Conservation (phyloP, 2,113 vertebrate species). For the Halichoeres trimaculatus region DNA sequence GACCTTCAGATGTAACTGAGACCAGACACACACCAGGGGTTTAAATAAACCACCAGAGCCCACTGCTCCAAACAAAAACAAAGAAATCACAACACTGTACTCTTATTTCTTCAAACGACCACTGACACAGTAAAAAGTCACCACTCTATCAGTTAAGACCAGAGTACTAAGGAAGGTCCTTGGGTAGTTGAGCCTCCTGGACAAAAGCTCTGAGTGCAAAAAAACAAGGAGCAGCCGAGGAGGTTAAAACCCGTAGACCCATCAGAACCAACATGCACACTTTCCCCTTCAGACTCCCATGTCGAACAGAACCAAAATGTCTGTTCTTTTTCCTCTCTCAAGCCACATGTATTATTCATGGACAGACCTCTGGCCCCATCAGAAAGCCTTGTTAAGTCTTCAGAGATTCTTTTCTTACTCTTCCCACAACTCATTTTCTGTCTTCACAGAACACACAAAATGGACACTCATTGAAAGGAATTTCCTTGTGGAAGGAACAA, state of each 20-base stretch:
- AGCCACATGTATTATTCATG: slow-evolving; percentile 79
- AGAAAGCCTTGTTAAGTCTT: slow-evolving; percentile 79
- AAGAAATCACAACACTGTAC: background rate
- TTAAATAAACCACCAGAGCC: slow-evolving; percentile 44
- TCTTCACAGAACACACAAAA: slow-evolving; percentile 67
- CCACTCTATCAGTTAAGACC: slow-evolving; percentile 44
- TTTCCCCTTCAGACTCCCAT: slow-evolving; percentile 27
- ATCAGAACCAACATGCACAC: slow-evolving; percentile 36
- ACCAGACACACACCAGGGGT: slow-evolving; percentile 33
- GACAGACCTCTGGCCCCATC: slow-evolving; percentile 75
- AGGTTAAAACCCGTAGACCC: slow-evolving; percentile 35
- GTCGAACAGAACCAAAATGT: slow-evolving; percentile 58
- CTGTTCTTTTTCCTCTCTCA: slow-evolving; percentile 65
- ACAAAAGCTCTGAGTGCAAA: slow-evolving; percentile 7
- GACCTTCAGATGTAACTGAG: slow-evolving; percentile 76
- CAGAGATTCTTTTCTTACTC: slow-evolving; percentile 67
- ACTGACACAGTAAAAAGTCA: slow-evolving; percentile 43
- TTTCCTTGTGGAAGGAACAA: slow-evolving; percentile 62
- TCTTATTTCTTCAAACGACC: slow-evolving; percentile 53
- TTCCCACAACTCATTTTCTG: slow-evolving; percentile 68
- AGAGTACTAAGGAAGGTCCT: slow-evolving; percentile 37
- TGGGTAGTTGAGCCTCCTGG: slow-evolving; percentile 33
- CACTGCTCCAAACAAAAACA: slow-evolving; percentile 37
- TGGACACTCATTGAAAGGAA: slow-evolving; percentile 72
- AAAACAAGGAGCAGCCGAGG: slow-evolving; percentile 18